Base-by-base conservation (phyloP, 1,140 invertebrate species). In the Lucilia sericata region DNA sequence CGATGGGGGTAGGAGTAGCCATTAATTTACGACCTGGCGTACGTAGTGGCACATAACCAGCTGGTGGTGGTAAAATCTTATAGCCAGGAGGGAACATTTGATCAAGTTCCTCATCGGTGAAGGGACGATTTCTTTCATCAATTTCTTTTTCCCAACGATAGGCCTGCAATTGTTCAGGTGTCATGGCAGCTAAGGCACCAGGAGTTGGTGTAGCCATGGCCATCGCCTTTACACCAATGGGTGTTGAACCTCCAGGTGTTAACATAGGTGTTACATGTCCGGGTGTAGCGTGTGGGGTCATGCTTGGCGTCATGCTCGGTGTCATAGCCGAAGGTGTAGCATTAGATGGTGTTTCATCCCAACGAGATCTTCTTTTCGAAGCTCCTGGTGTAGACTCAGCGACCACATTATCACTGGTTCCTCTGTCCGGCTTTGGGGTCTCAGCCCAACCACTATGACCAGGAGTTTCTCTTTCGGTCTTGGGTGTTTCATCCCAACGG, bases 71-170 rank as follows among this genome's bases (percentile, higher is more conserved):
- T 42, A 99, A 92, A 89, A 99, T 95, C 94, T 99, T 99, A 92
- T 99, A 99, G 30, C 99, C 99, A 13, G 97, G 95, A 76, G 99
- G 99, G 91, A 99, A 99, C 93, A 99, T 95, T 51, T 96, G 93
- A 92, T 99, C 99, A 13, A 99, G 92, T 91, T 99, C 99, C 89
- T 99, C 99, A 91, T 99, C 99, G 0, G 96, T 95, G 81, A 99
- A 94, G 0, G 98, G 98, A 86, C 98, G 93, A 91, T 99, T 99
- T 82, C 99, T 93, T 89, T 99, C 98, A 89, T 99, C 99, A 84
- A 99, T 99, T 92, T 99, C 99, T 87, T 97, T 94, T 92, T 99
- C 98, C 98, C 98, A 99, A n/a, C 98, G 95, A 91, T 98, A 99
- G 0, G 98, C 98, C 91, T 99, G 98, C 85, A 99, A 92, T 91